These are phyloP conservation scores for Glaucidium brasilianum DNA, from an alignment of 2,113 vertebrate genomes.

Conservation along the genomic window DNA sequence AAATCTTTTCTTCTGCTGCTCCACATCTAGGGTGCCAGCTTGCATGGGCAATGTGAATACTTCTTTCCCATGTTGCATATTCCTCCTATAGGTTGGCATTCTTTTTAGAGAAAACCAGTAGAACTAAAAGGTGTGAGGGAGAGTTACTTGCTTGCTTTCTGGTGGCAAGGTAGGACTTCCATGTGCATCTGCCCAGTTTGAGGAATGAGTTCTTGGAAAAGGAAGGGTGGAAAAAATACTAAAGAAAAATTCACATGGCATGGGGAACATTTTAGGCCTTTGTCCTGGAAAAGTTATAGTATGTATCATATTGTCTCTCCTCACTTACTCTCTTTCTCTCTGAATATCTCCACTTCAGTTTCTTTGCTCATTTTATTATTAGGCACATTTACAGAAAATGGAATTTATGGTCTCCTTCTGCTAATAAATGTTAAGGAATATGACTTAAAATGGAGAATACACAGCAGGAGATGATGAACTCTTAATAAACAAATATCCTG, in stretches of 20 bases:
- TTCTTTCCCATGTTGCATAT: not conserved
- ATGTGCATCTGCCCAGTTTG: not conserved
- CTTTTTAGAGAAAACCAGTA: not conserved
- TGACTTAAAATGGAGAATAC: slow-evolving; percentile 41
- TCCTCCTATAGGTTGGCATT: not conserved
- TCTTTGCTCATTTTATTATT: slow-evolving; percentile 12
- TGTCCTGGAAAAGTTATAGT: not conserved
- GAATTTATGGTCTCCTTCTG: slow-evolving; percentile 44
- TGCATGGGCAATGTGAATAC: not conserved
- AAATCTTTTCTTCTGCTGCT: not conserved
- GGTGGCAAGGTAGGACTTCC: not conserved
- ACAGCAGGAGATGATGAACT: slow-evolving; percentile 59
- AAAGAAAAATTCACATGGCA: not conserved
- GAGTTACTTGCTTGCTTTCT: not conserved
- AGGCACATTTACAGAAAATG: not conserved
- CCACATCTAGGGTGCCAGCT: not conserved
- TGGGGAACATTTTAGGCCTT: not conserved
- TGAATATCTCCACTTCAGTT: not conserved
- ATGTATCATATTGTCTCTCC: not conserved
- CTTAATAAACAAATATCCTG: slow-evolving; percentile 63
- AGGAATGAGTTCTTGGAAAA: not conserved
- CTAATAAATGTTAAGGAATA: slow-evolving; percentile 57
- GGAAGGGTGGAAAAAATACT: not conserved
- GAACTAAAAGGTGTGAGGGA: fast-evolving
- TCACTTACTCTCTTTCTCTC: not conserved